Percentiles rank a stretch among this genome's conserved stretches.
These are phyloP conservation scores for Epiblema foenella DNA, from an alignment of 2,888 invertebrate species.

Conservation along the genomic window DNA sequence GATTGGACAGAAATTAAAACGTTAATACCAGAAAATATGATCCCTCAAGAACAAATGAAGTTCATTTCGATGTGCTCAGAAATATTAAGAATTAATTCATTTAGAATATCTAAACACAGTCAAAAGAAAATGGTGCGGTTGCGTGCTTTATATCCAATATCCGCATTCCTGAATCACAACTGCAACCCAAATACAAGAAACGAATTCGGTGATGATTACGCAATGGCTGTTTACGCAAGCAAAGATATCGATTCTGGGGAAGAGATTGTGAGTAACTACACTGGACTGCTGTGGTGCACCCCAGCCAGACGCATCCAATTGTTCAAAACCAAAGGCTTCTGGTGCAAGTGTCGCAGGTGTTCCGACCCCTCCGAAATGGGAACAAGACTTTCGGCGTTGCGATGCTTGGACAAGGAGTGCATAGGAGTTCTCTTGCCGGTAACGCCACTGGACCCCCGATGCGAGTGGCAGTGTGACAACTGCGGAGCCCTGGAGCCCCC, in stretches of 20 bases:
- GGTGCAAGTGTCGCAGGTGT: conserved; percentile 87
- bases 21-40: conserved; percentile 70
- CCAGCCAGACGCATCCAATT: conserved; percentile 86
- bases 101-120: conserved; percentile 78
- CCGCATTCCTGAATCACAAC: conserved; percentile 87
- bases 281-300: conserved; percentile 88
- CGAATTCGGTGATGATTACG: conserved; percentile 81
- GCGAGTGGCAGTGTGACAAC: conserved; percentile 84
- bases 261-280: conserved; percentile 88
- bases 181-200: conserved; percentile 88
- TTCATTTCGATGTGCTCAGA: conserved; percentile 82
- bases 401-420: conserved; percentile 81
- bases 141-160: conserved; percentile 87
- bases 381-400: conserved; percentile 80
- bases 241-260: conserved; percentile 83
- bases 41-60: conserved; percentile 79
- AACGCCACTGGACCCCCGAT: conserved; percentile 73
- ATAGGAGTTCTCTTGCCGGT: conserved; percentile 82
- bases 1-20: conserved; percentile 79
- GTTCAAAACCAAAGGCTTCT: conserved; percentile 86
- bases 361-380: conserved; percentile 86
- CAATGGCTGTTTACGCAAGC: conserved; percentile 85
- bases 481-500: conserved; percentile 71
- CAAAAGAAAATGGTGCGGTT: conserved; percentile 70
- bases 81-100: conserved; percentile 87